Percentiles rank a stretch among this genome's conserved stretches.
Conservation (phyloP, 2,113 vertebrate genomes). For the Natator depressus region DNA sequence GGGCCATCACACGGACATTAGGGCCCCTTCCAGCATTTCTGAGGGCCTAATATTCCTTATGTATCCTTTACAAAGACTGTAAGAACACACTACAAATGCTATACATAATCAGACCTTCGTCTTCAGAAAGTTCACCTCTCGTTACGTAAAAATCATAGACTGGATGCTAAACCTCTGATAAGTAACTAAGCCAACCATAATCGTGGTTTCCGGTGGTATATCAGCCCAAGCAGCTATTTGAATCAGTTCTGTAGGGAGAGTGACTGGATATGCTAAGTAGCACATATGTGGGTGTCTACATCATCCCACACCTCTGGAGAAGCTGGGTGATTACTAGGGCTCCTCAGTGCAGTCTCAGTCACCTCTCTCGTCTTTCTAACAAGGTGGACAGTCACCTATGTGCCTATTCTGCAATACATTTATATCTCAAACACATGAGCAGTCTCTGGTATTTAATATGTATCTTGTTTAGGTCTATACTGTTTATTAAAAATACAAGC, state of each 20-base stretch:
- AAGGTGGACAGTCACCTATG: background rate
- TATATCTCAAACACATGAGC: background rate
- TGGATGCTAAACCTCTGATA: background rate
- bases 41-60: background rate
- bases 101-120: rapidly evolving
- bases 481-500: background rate
- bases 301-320: background rate
- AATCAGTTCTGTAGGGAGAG: background rate
- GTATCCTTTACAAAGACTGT: background rate
- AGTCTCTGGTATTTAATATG: background rate
- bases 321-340: background rate
- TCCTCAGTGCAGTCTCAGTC: background rate
- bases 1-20: background rate
- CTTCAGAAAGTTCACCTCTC: background rate
- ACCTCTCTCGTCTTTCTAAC: background rate
- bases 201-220: background rate
- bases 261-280: background rate
- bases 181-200: background rate
- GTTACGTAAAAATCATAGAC: background rate
- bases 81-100: background rate
- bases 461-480: background rate
- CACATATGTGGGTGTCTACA: background rate
- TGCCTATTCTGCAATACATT: background rate
- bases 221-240: background rate
- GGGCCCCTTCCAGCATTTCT: background rate